phyloP scores from a whole-genome alignment of 2,888 invertebrate species.

The Anthrax anthrax region DNA sequence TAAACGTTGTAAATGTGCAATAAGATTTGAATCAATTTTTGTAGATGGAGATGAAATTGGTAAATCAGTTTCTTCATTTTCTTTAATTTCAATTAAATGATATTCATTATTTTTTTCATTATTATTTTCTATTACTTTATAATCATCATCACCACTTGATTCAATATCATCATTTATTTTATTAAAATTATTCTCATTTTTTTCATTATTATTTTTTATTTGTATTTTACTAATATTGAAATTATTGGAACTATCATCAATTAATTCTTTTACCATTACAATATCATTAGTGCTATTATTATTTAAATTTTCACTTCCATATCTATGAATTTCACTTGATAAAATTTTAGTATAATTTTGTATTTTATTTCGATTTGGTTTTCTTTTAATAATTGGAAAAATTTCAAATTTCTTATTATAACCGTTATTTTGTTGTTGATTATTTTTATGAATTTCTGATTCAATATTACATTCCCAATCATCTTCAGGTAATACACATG shows the following conservation, averaged over 20 bases:
- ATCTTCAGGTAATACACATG: slow-evolving; percentile 32
- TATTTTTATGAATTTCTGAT: neutral
- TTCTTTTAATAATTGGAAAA: neutral
- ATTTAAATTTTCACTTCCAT: neutral
- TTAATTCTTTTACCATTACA: neutral
- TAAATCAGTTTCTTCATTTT: slow-evolving; percentile 16
- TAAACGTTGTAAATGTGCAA: slow-evolving; percentile 24
- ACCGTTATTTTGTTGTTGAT: neutral
- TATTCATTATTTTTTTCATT: neutral
- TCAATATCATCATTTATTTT: neutral
- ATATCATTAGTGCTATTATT: neutral
- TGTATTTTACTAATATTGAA: neutral
- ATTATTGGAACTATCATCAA: neutral
- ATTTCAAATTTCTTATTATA: neutral
- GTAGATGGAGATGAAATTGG: slow-evolving; percentile 16
- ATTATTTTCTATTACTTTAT: too few relatives aligned
- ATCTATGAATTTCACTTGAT: neutral
- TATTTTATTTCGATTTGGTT: neutral
- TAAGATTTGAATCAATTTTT: slow-evolving; percentile 24
- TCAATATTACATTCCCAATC: slow-evolving; percentile 29
- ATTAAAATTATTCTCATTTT: neutral
- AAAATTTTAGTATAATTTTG: too few relatives aligned
- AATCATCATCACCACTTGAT: neutral
- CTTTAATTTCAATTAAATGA: slow-evolving; percentile 16
- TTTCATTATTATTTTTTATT: neutral